These are phyloP conservation scores for Thaumetopoea pityocampa DNA, from an alignment of 1,140 invertebrate genomes.

Conservation along the genomic window DNA sequence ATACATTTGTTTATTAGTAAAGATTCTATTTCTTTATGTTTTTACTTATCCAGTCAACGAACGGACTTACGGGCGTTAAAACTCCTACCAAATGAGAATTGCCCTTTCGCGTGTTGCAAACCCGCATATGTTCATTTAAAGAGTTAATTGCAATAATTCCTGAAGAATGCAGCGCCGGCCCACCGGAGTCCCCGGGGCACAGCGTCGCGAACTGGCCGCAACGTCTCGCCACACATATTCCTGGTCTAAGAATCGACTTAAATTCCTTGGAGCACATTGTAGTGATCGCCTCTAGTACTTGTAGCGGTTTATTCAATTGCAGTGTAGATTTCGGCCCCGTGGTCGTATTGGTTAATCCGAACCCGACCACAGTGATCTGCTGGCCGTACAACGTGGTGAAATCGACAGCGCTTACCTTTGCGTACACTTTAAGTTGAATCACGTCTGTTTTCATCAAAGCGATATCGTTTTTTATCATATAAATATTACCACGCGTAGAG, in stretches of 20 bases:
- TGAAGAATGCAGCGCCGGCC: slow-evolving; percentile 8
- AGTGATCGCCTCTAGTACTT: neutral
- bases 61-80: slow-evolving; percentile 11
- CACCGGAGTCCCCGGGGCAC: slow-evolving; percentile 15
- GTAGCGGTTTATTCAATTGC: neutral
- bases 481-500: neutral
- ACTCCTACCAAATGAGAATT: neutral
- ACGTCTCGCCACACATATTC: slow-evolving; percentile 3
- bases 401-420: neutral
- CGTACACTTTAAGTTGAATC: neutral
- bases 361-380: neutral
- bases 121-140: neutral
- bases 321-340: neutral
- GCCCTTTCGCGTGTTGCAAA: neutral
- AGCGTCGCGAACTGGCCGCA: neutral
- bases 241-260: neutral
- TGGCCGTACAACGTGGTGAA: neutral
- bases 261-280: neutral
- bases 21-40: neutral
- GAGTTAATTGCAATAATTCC: slow-evolving; percentile 10
- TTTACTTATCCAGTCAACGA: slow-evolving; percentile 13
- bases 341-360: neutral
- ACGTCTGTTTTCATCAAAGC: slow-evolving; percentile 1
- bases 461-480: neutral
- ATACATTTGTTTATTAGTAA: no score